Conservation (phyloP, 2,113 vertebrate genomes). For the Anoura caudifer region DNA sequence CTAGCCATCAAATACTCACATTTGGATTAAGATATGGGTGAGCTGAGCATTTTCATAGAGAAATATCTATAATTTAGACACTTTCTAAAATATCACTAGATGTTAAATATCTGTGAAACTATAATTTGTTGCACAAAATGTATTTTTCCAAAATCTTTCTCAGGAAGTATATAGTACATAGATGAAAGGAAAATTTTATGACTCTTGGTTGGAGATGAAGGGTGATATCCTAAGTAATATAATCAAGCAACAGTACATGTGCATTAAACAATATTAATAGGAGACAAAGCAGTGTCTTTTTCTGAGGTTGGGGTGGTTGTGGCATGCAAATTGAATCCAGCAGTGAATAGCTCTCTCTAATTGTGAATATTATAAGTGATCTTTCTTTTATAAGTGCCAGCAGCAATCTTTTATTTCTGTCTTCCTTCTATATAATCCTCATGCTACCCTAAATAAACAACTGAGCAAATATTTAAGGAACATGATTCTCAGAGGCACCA, state of each 20-base stretch:
- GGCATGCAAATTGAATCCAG: background rate
- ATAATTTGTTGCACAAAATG: background rate
- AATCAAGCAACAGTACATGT: background rate
- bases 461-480: background rate
- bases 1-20: background rate
- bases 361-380: background rate
- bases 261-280: background rate
- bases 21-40: background rate
- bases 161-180: background rate
- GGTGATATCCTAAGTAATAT: background rate
- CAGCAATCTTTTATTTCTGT: background rate
- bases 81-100: background rate
- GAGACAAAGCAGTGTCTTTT: background rate
- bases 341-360: background rate
- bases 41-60: accelerated
- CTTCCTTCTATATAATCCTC: background rate
- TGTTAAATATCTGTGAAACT: background rate
- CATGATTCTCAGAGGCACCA: background rate
- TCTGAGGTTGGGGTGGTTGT: accelerated
- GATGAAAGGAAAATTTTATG: background rate
- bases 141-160: background rate
- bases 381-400: background rate
- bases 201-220: background rate
- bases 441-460: background rate
- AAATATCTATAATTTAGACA: background rate